phyloP scores from a whole-genome alignment of 2,113 vertebrate genomes.

The Pelodiscus sinensis region DNA sequence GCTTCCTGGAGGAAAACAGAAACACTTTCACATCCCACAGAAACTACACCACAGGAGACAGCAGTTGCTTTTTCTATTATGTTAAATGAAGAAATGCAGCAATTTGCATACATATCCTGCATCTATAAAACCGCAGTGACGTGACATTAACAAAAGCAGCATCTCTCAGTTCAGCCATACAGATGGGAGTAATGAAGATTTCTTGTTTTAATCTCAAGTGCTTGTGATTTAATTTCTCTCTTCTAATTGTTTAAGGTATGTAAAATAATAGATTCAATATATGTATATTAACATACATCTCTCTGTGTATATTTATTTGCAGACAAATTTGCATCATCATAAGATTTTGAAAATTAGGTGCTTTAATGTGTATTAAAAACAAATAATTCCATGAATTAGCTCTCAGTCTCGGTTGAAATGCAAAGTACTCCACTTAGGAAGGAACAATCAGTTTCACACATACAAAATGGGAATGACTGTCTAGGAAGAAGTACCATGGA shows the following conservation, averaged over 20 bases:
- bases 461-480: too few species aligned
- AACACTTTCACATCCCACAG: not conserved
- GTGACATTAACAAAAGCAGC: constrained; percentile 10
- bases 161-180: constrained; percentile 1
- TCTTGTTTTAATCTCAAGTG: not conserved
- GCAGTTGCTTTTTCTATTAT: not conserved
- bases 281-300: not conserved
- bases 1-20: constrained; percentile 1
- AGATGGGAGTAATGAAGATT: constrained; percentile 6
- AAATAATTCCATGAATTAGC: not conserved
- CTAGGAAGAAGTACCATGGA: too few species aligned
- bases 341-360: not conserved
- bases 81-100: not conserved
- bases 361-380: not conserved
- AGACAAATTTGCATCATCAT: not conserved
- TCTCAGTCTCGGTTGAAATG: not conserved
- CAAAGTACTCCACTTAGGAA: too few species aligned
- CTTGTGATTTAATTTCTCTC: not conserved
- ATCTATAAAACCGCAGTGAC: constrained; percentile 16
- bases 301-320: not conserved
- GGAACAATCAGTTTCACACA: too few species aligned
- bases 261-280: not conserved
- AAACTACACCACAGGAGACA: not conserved
- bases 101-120: not conserved
- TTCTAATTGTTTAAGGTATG: not conserved